Conservation (phyloP, 2,797 vertebrate genomes). For the Gephyroberyx darwinii region DNA sequence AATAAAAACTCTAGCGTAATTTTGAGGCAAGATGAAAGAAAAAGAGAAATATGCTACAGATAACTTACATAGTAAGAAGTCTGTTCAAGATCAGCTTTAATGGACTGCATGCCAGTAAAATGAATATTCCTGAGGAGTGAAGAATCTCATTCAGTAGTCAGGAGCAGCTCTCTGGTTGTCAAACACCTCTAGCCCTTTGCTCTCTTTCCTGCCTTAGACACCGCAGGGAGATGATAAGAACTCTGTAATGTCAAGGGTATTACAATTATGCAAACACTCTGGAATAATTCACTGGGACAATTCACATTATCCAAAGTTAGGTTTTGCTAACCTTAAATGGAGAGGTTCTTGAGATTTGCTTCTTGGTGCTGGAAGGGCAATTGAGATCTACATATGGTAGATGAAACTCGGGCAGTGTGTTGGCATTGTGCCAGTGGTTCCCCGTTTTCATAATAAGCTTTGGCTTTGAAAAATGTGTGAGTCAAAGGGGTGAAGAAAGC, state of each 20-base stretch:
- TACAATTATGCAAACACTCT: constrained; percentile 45
- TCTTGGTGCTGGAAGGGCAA: constrained; percentile 31
- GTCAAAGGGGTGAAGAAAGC: constrained; percentile 25
- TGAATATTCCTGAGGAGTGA: constrained; percentile 49
- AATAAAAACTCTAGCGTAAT: constrained; percentile 1
- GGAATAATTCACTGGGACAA: constrained; percentile 35
- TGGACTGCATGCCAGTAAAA: constrained; percentile 49
- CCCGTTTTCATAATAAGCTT: constrained; percentile 40
- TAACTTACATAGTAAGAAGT: not conserved
- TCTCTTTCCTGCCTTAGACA: constrained; percentile 47
- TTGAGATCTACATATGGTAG: constrained; percentile 27
- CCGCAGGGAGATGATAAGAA: constrained; percentile 54
- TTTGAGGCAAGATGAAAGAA: not conserved
- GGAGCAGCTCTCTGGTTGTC: constrained; percentile 44
- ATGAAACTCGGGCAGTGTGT: constrained; percentile 38
- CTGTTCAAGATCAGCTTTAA: constrained; percentile 25
- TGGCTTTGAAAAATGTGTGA: constrained; percentile 49
- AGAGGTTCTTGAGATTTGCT: constrained; percentile 40
- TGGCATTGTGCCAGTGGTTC: constrained; percentile 21
- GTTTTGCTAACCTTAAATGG: constrained; percentile 52
- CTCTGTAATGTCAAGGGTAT: constrained; percentile 45
- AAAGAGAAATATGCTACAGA: constrained; percentile 2
- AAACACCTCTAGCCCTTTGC: constrained; percentile 47
- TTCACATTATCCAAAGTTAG: constrained; percentile 26
- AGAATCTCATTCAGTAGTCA: constrained; percentile 45